Evolutionary conservation across 2,888 invertebrate species (phyloP), one percentile per base, ranked within the genome.

Genomic region (Stenodema calcarata): DNA sequence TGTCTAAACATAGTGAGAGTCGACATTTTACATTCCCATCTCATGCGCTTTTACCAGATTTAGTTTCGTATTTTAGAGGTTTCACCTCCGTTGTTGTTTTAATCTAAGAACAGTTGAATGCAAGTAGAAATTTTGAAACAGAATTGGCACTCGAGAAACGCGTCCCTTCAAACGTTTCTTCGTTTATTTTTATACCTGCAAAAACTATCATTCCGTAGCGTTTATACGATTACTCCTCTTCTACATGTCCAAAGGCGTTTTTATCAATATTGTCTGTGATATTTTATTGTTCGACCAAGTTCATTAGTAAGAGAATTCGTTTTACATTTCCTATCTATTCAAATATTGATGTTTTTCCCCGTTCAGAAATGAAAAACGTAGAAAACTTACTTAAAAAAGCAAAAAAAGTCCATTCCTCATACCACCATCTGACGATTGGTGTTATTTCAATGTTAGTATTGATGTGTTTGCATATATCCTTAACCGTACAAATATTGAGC

Each of bases 161-260:
- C n/a, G n/a, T 50, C 14, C 50, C 16, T 50, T 50, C 50, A n/a
- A 50, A 35, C n/a, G 16, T 50, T 4, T n/a, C 50, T 50, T 50
- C 50, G 50, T 50, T 16, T 50, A 50, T n/a, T 35, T 35, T 35
- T 35, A 35, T 50, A 47, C 50, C 35, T 4, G 35, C 35, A 35
- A 35, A 7, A 35, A 62, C 11, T 62, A 23, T 23, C 18, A 62
- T 23, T 62, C 62, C 62, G 23, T 62, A 47, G 3, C 47, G 47
- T 47, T 69, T n/a, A 7, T 62, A 62, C 62, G 6, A 7, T 4
- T 62, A 9, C 6, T 12, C 23, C 23, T 69, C 28, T 28, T 28
- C 69, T 12, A 16, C 75, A n/a, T 35, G 35, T 75, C 75, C 75
- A 75, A 75, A 75, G 75, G 75, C 75, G 75, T 75, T 75, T 75